Evolutionary conservation across 2,797 vertebrate species (phyloP), one percentile per base, ranked within the genome.

Genomic region (Danio albolineatus): DNA sequence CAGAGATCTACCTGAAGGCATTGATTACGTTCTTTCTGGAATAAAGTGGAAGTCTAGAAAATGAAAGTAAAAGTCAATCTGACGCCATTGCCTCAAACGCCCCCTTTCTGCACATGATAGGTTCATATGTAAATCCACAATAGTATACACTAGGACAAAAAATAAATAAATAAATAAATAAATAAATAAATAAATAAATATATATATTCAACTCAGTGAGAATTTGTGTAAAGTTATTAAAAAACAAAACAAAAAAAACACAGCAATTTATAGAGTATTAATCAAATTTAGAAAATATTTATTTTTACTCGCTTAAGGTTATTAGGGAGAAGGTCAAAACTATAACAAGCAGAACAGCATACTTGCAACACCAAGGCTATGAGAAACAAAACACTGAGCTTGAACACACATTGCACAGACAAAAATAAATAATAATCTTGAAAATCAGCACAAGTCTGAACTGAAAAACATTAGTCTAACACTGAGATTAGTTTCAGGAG

Each of bases 21-120:
- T 93, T 94, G 91, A 94, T 93, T 90, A 94, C 93, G 93, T 95
- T 95, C 93, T 95, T 95, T 94, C 94, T 94, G 89, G 93, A 95
- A 92, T 95, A 95, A 89, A 94, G 92, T 70, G 94, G 93, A 73
- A 93, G 92, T 91, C 93, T 94, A 93, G 90, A 91, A 84, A 89
- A 84, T 83, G 86, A 88, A 82, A 84, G 88, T 85, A 90, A 73
- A 2, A 80, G 67, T 73, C 48, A 86, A 73, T 19, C 4, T 43
- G 38, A 41, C 61, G 44, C 21, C 19, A 67, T 21, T 28, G 19
- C 4, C 1, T 14, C n/a, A 21, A 71, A 56, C 39, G 38, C n/a
- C 21, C 38, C 71, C 10, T 71, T 41, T 56, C 17, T 28, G 6
- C 10, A 41, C 1, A 49, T 10, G n/a, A 62, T n/a, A n/a, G 28